phyloP scores from a whole-genome alignment of 2,797 vertebrate genomes.

The Synanceia verrucosa region DNA sequence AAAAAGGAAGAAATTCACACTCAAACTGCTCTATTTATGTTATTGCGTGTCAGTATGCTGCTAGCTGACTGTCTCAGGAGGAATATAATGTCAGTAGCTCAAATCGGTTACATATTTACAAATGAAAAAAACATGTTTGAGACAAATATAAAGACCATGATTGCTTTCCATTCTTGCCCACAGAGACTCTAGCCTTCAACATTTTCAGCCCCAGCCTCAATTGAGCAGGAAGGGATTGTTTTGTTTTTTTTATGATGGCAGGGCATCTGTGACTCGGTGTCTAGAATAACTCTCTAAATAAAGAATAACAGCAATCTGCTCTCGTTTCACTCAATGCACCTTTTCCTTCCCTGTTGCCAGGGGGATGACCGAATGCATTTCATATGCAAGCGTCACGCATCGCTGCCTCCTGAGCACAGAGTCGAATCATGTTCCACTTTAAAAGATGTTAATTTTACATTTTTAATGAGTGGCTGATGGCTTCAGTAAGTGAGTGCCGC shows the following conservation, averaged over 20 bases:
- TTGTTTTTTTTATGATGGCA: slow-evolving; percentile 47
- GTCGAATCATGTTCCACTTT: slow-evolving; percentile 79
- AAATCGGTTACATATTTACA: slow-evolving; percentile 19
- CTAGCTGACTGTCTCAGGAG: neutral
- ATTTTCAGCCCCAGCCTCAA: slow-evolving; percentile 54
- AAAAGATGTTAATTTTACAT: slow-evolving; percentile 82
- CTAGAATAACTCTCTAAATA: slow-evolving; percentile 79
- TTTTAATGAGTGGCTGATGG: slow-evolving; percentile 80
- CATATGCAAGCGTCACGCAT: slow-evolving; percentile 82
- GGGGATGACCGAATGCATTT: slow-evolving; percentile 87
- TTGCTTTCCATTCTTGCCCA: slow-evolving; percentile 24
- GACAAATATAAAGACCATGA: slow-evolving; percentile 16
- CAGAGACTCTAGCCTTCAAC: slow-evolving; percentile 36
- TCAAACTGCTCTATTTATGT: neutral
- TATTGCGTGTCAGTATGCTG: neutral
- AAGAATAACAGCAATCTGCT: slow-evolving; percentile 78
- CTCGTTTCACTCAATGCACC: slow-evolving; percentile 78
- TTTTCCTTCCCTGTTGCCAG: slow-evolving; percentile 81
- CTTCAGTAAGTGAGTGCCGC: slow-evolving; percentile 69
- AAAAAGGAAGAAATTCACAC: neutral
- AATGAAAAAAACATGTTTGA: slow-evolving; percentile 8
- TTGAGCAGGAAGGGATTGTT: slow-evolving; percentile 65
- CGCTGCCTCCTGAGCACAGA: slow-evolving; percentile 79
- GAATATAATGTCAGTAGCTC: slow-evolving; percentile 5
- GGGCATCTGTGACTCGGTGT: slow-evolving; percentile 66